Evolutionary conservation across 2,797 vertebrate species (phyloP).

Genomic region (Melopsittacus undulatus): DNA sequence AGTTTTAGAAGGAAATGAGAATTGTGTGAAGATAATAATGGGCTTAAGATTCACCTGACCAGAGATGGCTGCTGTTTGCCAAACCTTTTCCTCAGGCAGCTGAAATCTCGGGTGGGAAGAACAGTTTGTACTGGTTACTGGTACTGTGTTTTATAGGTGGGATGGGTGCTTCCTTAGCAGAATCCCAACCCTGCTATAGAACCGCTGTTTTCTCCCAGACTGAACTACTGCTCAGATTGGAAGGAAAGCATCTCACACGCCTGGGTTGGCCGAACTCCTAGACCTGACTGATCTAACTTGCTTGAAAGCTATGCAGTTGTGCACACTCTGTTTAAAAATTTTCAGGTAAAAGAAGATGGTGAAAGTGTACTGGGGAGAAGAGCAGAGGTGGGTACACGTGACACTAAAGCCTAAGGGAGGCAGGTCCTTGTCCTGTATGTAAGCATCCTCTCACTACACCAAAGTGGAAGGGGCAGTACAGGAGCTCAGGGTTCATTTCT

Average conservation of each 20-base stretch:
- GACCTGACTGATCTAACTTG: slow-evolving; percentile 50
- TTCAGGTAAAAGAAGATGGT: slow-evolving; percentile 65
- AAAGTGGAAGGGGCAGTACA: neutral
- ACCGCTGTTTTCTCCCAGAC: slow-evolving; percentile 34
- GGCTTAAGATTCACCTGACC: neutral
- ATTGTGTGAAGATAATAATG: neutral
- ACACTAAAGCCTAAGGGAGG: slow-evolving; percentile 4
- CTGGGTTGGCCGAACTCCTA: slow-evolving; percentile 27
- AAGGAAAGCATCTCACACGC: neutral
- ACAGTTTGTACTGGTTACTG: neutral
- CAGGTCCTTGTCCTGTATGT: slow-evolving; percentile 4
- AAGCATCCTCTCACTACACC: neutral
- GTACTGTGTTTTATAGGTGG: slow-evolving; percentile 5
- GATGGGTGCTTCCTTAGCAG: slow-evolving; percentile 17
- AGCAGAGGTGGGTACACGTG: slow-evolving; percentile 43
- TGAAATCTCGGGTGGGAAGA: neutral
- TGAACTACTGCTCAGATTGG: slow-evolving; percentile 22
- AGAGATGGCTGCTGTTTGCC: slow-evolving; percentile 11
- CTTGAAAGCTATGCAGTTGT: slow-evolving; percentile 64
- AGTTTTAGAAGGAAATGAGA: slow-evolving; percentile 24
- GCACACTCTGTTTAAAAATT: slow-evolving; percentile 65
- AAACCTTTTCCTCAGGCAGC: neutral
- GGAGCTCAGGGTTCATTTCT: slow-evolving; percentile 2
- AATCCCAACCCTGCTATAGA: slow-evolving; percentile 24
- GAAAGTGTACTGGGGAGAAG: slow-evolving; percentile 68